These are phyloP conservation scores for Melikaiella ostensackeni DNA, from an alignment of 2,888 invertebrate species.

Conservation along the genomic window DNA sequence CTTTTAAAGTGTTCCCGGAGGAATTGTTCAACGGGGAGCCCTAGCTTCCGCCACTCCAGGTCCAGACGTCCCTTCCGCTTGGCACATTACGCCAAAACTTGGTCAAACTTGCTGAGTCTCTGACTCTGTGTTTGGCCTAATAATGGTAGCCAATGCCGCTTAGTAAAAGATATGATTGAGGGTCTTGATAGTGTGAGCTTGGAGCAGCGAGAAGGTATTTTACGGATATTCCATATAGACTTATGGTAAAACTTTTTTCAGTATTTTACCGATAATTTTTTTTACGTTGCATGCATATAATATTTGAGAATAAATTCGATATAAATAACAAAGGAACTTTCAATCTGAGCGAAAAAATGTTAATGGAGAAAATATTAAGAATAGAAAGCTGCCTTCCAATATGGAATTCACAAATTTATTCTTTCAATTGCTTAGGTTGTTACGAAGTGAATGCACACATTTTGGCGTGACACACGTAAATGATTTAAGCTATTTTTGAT, in stretches of 20 bases:
- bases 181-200: neutral
- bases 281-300: too few species aligned
- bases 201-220: slow-evolving; percentile 9
- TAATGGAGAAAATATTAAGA: too few species aligned
- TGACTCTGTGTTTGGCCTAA: slow-evolving; percentile 33
- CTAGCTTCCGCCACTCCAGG: slow-evolving; percentile 47
- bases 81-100: slow-evolving; percentile 49
- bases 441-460: too few species aligned
- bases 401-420: too few species aligned
- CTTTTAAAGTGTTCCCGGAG: slow-evolving; percentile 51
- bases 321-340: too few species aligned
- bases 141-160: slow-evolving; percentile 15
- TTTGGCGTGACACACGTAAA: too few species aligned
- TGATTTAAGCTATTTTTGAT: too few species aligned
- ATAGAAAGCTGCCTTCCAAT: too few species aligned
- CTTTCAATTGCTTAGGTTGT: too few species aligned
- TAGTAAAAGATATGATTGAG: slow-evolving; percentile 11
- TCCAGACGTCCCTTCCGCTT: slow-evolving; percentile 41
- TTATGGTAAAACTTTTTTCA: neutral
- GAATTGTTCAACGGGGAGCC: slow-evolving; percentile 51
- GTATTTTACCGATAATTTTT: too few species aligned
- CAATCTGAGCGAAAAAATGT: too few species aligned
- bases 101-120: slow-evolving; percentile 44
- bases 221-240: neutral
- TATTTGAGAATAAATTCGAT: too few species aligned